Conservation (phyloP, 2,797 vertebrate genomes). For the Paramormyrops hopkinsi region DNA sequence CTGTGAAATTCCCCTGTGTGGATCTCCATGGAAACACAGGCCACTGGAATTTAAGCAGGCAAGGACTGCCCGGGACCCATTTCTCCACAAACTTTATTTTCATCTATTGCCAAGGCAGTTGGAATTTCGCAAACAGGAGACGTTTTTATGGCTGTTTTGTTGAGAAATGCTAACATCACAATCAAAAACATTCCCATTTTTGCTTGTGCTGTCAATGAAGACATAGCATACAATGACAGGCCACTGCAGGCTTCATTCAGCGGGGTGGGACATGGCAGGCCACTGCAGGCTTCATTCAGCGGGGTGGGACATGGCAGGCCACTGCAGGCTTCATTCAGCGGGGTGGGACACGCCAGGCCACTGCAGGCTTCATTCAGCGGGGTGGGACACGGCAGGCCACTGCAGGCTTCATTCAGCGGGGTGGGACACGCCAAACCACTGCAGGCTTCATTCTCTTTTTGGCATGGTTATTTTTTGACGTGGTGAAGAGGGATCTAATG, state of each 20-base stretch:
- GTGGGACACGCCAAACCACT: not conserved
- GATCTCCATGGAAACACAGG: not conserved
- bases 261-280: not conserved
- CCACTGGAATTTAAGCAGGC: not conserved
- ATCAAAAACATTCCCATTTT: not conserved
- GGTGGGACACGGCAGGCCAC: not conserved
- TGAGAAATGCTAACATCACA: not conserved
- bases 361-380: not conserved
- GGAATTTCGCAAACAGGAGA: not conserved
- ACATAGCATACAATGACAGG: not conserved
- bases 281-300: not conserved
- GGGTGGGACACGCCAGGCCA: not conserved
- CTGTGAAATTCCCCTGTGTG: not conserved
- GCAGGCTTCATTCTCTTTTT: not conserved
- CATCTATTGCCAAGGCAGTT: not conserved
- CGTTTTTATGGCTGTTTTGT: not conserved
- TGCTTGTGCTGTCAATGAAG: not conserved
- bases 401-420: not conserved
- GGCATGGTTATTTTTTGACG: not conserved
- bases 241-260: not conserved
- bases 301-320: not conserved
- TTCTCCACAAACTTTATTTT: not conserved
- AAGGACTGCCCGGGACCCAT: not conserved
- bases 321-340: not conserved
- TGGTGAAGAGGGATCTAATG: not conserved